phyloP scores from a whole-genome alignment of 2,888 invertebrate genomes.

The Harpalus rufipes region DNA sequence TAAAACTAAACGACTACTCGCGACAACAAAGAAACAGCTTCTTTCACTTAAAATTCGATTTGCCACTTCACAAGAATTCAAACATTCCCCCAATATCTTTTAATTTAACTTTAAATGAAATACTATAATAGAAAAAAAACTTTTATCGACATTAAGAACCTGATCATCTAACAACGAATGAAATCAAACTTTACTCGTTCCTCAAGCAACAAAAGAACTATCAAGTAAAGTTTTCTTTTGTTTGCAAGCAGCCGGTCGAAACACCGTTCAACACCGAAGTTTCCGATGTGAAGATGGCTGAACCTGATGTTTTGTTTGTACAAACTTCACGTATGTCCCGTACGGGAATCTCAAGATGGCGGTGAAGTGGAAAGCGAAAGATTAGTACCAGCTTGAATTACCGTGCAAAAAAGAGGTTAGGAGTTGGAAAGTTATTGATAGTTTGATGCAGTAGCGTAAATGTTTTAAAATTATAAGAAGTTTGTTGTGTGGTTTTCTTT shows the following conservation, averaged over 20 bases:
- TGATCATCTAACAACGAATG: conserved; percentile 11
- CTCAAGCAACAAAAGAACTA: conserved; percentile 41
- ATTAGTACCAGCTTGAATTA: background rate
- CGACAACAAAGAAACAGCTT: background rate
- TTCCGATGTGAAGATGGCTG: background rate
- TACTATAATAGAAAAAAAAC: conserved; percentile 27
- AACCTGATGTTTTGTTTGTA: conserved; percentile 9
- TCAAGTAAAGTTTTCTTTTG: conserved; percentile 37
- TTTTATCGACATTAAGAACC: conserved; percentile 17
- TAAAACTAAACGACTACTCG: background rate
- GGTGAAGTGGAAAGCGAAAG: background rate
- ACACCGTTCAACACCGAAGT: conserved; percentile 17
- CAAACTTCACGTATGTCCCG: conserved; percentile 23
- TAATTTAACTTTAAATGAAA: conserved; percentile 44
- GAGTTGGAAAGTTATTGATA: conserved; percentile 5
- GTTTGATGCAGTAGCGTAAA: background rate
- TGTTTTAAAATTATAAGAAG: background rate
- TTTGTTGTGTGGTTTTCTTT: background rate
- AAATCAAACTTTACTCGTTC: conserved; percentile 30
- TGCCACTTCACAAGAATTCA: background rate
- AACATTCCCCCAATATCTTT: conserved; percentile 19
- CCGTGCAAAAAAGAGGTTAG: background rate
- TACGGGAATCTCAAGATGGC: background rate
- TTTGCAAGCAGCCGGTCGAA: conserved; percentile 1
- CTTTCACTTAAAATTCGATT: conserved; percentile 21